Percentiles rank a stretch among this genome's conserved stretches.
phyloP scores from a whole-genome alignment of 2,113 vertebrate species.

The Psophia crepitans region DNA sequence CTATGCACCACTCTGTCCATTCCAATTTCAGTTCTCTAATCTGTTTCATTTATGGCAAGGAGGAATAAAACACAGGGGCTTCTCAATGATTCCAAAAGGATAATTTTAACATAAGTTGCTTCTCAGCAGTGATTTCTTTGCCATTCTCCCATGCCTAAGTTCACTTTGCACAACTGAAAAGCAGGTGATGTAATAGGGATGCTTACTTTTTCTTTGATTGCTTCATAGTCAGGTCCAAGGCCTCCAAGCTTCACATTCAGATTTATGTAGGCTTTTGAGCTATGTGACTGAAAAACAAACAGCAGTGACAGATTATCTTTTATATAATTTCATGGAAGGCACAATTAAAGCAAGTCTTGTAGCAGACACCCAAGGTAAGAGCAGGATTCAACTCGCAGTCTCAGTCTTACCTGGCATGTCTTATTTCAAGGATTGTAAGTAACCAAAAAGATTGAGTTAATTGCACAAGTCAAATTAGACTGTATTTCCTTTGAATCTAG shows the following conservation, averaged over 20 bases:
- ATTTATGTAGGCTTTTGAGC: constrained; percentile 74
- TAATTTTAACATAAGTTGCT: neutral
- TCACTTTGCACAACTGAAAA: neutral
- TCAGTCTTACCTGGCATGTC: neutral
- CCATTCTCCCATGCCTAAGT: neutral
- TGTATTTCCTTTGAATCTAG: neutral
- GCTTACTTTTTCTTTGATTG: constrained; percentile 82
- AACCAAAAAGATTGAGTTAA: neutral
- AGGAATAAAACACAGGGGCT: neutral
- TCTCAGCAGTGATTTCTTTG: neutral
- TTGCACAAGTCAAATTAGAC: neutral
- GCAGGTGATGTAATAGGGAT: neutral
- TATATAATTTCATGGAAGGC: neutral
- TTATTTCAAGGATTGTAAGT: neutral
- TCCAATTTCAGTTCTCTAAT: neutral
- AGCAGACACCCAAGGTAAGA: neutral
- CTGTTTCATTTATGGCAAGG: neutral
- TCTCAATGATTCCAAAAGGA: neutral
- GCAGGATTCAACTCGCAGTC: neutral
- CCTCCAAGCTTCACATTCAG: constrained; percentile 80
- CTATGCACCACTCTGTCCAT: neutral
- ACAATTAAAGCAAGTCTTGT: neutral
- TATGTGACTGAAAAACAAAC: constrained; percentile 56
- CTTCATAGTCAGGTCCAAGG: constrained; percentile 81
- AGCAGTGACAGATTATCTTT: neutral